phyloP scores from a whole-genome alignment of 30 jellyfish, hydroid and myxozoan genomes.

The Aurelia sp. region DNA sequence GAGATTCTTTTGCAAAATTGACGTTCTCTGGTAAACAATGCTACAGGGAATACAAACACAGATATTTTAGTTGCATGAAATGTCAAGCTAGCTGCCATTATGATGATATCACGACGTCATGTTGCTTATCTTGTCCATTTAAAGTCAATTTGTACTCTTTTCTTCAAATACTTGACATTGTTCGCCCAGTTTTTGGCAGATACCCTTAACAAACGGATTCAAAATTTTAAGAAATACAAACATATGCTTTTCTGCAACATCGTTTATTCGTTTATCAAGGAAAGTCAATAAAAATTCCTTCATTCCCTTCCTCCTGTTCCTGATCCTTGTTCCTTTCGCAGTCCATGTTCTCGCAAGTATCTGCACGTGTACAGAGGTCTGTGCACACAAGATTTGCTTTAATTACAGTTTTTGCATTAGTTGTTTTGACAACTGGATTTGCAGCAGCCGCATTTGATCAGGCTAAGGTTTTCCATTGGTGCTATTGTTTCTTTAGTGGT shows the following conservation, averaged over 20 bases:
- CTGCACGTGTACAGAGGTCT: constrained; percentile 26
- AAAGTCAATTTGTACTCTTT: too few relatives aligned
- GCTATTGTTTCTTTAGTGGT: constrained; percentile 1
- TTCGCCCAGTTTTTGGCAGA: too few relatives aligned
- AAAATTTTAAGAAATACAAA: too few relatives aligned
- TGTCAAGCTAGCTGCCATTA: neutral
- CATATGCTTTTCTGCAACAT: too few relatives aligned
- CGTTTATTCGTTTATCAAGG: neutral
- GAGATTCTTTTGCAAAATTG: too few relatives aligned
- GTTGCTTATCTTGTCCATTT: too few relatives aligned
- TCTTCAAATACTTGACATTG: too few relatives aligned
- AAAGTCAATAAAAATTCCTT: neutral
- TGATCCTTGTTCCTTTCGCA: constrained; percentile 13
- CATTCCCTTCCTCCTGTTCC: constrained; percentile 11
- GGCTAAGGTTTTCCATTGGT: neutral
- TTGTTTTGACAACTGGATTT: constrained; percentile 5
- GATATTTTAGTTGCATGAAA: too few relatives aligned
- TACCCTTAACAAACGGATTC: too few relatives aligned
- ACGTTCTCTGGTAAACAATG: too few relatives aligned
- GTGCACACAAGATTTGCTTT: constrained; percentile 27
- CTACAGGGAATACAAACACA: too few relatives aligned
- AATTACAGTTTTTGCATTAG: constrained; percentile 11
- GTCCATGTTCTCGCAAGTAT: constrained; percentile 33
- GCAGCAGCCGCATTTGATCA: constrained; percentile 7
- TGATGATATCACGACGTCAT: neutral